Conservation (phyloP, 2,797 vertebrate species). For the Lepus oiostolus region DNA sequence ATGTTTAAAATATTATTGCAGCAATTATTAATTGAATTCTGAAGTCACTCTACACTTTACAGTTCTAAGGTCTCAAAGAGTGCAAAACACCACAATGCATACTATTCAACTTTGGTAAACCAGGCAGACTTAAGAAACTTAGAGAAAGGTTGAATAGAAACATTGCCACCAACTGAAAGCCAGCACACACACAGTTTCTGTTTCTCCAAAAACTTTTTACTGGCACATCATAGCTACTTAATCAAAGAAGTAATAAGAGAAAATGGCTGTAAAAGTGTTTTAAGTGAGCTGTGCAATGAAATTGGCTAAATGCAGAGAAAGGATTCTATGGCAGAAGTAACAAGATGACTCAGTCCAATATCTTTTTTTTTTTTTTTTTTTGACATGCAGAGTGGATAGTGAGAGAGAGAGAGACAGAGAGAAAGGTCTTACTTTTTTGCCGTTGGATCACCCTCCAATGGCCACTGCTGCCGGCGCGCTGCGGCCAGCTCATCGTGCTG, state of each 20-base stretch:
- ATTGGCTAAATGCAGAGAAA: conserved; percentile 3
- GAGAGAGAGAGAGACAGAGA: no score
- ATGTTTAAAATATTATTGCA: not conserved
- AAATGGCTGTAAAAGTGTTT: not conserved
- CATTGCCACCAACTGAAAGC: not conserved
- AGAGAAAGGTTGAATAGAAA: not conserved
- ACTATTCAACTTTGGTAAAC: not conserved
- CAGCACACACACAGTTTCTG: not conserved
- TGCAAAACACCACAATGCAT: not conserved
- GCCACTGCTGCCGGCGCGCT: no score
- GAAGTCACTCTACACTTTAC: not conserved
- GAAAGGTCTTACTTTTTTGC: no score
- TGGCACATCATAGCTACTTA: not conserved
- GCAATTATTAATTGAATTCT: not conserved
- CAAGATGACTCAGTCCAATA: not conserved
- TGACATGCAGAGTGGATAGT: no score
- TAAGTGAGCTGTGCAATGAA: not conserved
- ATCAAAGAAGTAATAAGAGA: not conserved
- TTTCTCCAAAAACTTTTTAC: no score
- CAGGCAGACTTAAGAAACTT: not conserved
- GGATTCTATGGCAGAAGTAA: not conserved
- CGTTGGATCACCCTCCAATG: no score
- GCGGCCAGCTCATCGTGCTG: no score
- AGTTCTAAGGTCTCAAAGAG: not conserved
- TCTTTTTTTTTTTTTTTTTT: conserved; percentile 41